Conservation (phyloP, 2,113 vertebrate genomes). For the Labeo rohita region DNA sequence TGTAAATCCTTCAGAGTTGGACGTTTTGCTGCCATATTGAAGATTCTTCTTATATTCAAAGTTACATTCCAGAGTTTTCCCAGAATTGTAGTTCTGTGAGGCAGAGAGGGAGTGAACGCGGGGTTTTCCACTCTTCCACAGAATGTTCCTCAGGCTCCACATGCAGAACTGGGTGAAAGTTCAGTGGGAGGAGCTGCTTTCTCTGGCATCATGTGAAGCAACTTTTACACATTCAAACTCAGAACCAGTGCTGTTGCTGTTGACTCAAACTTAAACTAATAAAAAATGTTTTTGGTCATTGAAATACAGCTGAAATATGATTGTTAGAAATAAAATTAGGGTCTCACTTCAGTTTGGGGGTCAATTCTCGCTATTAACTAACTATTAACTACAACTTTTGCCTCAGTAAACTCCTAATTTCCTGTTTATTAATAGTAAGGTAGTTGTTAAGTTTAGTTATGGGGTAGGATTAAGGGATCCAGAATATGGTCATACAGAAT, state of each 20-base stretch:
- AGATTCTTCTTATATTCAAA: neutral
- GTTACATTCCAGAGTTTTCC: neutral
- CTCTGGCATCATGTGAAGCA: conserved; percentile 12
- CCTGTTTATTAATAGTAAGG: too few relatives aligned
- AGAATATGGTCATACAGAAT: too few relatives aligned
- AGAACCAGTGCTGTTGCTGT: neutral
- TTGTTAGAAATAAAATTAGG: too few relatives aligned
- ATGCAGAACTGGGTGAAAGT: conserved; percentile 56
- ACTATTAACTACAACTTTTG: too few relatives aligned
- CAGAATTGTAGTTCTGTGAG: conserved; percentile 5
- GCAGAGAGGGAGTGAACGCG: neutral
- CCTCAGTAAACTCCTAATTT: too few relatives aligned
- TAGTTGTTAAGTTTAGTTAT: too few relatives aligned
- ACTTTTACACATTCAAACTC: conserved; percentile 9
- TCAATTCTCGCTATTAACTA: too few relatives aligned
- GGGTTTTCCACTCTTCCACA: neutral
- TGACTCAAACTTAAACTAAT: neutral
- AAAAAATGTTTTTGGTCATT: neutral
- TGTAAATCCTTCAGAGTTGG: neutral
- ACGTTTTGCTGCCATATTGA: neutral
- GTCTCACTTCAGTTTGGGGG: too few relatives aligned
- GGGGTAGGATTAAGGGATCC: too few relatives aligned
- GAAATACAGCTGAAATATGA: too few relatives aligned
- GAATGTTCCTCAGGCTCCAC: conserved; percentile 14
- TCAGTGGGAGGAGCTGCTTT: conserved; percentile 30